A percentile compares a stretch with the other conserved stretches of the same genome.
Evolutionary conservation across 2,888 invertebrate genomes (phyloP).

Genomic region (Pherbina coryleti): DNA sequence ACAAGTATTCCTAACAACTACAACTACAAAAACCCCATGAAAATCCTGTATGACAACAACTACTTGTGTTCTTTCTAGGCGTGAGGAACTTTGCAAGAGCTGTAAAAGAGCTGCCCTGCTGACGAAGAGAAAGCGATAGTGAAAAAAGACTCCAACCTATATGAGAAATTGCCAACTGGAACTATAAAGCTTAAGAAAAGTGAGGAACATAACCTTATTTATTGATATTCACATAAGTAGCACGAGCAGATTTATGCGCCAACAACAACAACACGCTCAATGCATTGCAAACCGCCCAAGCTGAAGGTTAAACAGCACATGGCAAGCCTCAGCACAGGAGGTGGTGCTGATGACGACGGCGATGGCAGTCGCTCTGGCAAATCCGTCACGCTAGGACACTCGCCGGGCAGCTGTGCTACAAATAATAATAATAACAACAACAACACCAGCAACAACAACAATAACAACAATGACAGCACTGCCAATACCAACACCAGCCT

Average conservation of each 20-base stretch:
- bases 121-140: not conserved
- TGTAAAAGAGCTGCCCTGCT: not conserved
- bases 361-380: constrained; percentile 25
- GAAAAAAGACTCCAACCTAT: not conserved
- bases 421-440: constrained; percentile 28
- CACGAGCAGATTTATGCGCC: constrained; percentile 3
- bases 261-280: constrained; percentile 8
- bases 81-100: not conserved
- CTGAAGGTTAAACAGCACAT: constrained; percentile 9
- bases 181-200: not conserved
- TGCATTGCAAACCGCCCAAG: constrained; percentile 32
- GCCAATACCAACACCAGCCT: constrained; percentile 36
- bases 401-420: constrained; percentile 11
- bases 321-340: constrained; percentile 21
- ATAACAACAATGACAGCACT: constrained; percentile 13
- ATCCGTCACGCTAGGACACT: constrained; percentile 14
- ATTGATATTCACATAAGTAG: not conserved
- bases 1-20: not conserved
- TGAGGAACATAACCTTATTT: not conserved
- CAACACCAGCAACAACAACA: constrained; percentile 30
- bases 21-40: constrained; percentile 1
- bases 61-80: constrained; percentile 37
- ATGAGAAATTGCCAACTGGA: not conserved
- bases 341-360: constrained; percentile 11
- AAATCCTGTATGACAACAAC: constrained; percentile 12